Evolutionary conservation across 2,797 vertebrate species (phyloP), one percentile per base, ranked within the genome.

Genomic region (Amazona finschi): DNA sequence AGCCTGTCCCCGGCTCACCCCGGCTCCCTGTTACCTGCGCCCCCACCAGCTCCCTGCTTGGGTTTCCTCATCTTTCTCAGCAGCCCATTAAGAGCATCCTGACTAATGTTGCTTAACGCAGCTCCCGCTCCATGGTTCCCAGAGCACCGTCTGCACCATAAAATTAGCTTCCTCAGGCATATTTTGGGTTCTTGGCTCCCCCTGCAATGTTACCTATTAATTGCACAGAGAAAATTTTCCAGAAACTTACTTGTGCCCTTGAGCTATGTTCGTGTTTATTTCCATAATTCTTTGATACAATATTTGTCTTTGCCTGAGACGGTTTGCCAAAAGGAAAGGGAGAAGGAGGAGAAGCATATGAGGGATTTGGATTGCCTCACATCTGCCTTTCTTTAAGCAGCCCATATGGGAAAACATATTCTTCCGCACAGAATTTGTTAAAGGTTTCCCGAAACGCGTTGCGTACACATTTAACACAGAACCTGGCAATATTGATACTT

Each of bases 341-440:
- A 95, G 91, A 93, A 91, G 78, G 67, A 93, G 91, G 91, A 93
- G 91, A 88, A 95, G 95, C 93, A 84, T 92, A 81, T 43, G 89
- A 94, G 94, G 91, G 95, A 93, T 97, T 96, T 93, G 91, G 90
- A 93, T 91, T 93, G 79, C 97, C 93, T 96, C 97, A 97, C 97
- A 97, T 97, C 97, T 97, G 97, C 97, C 89, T 95, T 91, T 62
- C 96, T 93, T 94, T 84, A 97, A 95, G 94, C 96, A 90, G 94
- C 94, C 97, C 97, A 97, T 97, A 94, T 97, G 98, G 97, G 96
- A 93, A 96, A 97, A 95, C 96, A 97, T 96, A 97, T 97, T 97
- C 96, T 90, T 97, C 97, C 92, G 95, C 94, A 75, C 90, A 97
- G 97, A 97, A 96, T 96, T 94, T 95, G 93, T 94, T 80, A 90